A percentile compares a stretch with the other conserved stretches of the same genome.
phyloP scores from a whole-genome alignment of 2,888 invertebrate genomes.

The Cephus pygmeus region DNA sequence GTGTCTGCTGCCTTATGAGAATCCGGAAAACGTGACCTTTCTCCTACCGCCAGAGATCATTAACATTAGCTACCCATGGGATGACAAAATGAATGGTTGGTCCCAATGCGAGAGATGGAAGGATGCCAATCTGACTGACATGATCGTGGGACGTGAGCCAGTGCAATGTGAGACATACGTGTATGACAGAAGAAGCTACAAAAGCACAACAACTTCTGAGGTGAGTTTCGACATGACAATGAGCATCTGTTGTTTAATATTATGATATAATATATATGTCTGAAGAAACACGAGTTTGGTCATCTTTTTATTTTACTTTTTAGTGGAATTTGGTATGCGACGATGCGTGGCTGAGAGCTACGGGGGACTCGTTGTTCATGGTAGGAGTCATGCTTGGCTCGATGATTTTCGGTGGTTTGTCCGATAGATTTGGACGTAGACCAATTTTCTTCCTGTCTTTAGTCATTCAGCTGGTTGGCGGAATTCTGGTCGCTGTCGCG shows the following conservation, averaged over 20 bases:
- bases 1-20: conserved; percentile 72
- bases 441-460: conserved; percentile 79
- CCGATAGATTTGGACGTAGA: conserved; percentile 79
- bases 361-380: conserved; percentile 78
- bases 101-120: conserved; percentile 69
- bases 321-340: conserved; percentile 78
- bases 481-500: conserved; percentile 74
- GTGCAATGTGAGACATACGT: conserved; percentile 70
- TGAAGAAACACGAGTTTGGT: neutral
- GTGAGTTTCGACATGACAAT: conserved; percentile 55
- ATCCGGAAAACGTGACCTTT: conserved; percentile 67
- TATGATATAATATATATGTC: neutral
- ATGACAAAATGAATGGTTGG: conserved; percentile 63
- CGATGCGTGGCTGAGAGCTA: conserved; percentile 72
- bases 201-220: conserved; percentile 75
- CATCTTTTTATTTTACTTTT: conserved; percentile 24
- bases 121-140: conserved; percentile 62
- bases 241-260: neutral
- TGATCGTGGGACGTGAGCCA: conserved; percentile 47
- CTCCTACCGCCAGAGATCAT: conserved; percentile 65
- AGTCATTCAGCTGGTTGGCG: conserved; percentile 76
- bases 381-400: conserved; percentile 79
- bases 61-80: conserved; percentile 70
- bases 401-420: conserved; percentile 77
- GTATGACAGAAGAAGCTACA: conserved; percentile 72